Base-by-base conservation (phyloP, 2,888 invertebrate species). In the Nebria brevicollis region DNA sequence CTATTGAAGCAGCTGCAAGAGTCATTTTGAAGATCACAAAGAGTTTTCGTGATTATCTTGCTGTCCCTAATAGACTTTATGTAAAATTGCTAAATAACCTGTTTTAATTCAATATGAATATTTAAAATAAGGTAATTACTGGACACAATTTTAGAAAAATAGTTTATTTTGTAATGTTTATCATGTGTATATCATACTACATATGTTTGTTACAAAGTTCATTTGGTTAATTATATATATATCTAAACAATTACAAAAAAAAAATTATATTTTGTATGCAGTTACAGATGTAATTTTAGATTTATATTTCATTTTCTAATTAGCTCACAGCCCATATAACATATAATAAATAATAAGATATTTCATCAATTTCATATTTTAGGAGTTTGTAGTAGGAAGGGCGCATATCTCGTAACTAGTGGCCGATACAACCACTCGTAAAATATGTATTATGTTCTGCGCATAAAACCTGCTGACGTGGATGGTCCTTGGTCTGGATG, bases 391-490 rank as follows among this genome's bases (percentile, higher is more conserved):
- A 86, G 82, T 75, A 86, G 84, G 84, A 85, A 87, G n/a, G 86
- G 86, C 7, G 86, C 86, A 82, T 87, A 87, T 83, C 85, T 84
- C 74, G 82, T 82, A 1, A 85, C 86, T 75, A 87, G 82, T 43
- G 86, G 87, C 76, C 83, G 84, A 83, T 85, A 86, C n/a, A 87
- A 81, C 86, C 86, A 87, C 83, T 84, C 84, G 74, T 81, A 82
- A 84, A 87, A 83, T 85, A 87, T 86, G 77, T 85, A 88, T 88
- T 89, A 90, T 84, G 88, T 88, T 85, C 90, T 91, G 77, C 88
- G 87, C 2, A 91, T 86, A 86, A 93, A 93, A 75, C 93, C 92
- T 72, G 87, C 84, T 65, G 88, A 90, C 0, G 93, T 92, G 6
- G 93, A 93, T 64, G 92, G 92, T 5, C 91, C 91, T 15, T 91